A percentile compares a stretch with the other conserved stretches of the same genome.
Evolutionary conservation across 2,888 invertebrate genomes (phyloP).

Genomic region (Eugnorisma glareosa): DNA sequence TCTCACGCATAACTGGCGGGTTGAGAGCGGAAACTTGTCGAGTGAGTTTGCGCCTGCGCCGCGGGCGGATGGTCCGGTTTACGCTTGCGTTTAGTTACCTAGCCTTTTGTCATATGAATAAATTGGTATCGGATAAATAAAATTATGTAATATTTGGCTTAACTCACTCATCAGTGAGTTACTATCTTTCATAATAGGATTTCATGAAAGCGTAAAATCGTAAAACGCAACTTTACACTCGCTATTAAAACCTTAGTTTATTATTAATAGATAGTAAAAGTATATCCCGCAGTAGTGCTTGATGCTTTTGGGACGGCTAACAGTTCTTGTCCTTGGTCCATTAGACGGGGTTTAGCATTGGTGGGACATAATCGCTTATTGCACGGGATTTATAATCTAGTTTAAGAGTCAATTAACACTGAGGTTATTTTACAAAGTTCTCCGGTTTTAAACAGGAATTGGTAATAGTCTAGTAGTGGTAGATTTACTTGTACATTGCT

Average conservation of each 20-base stretch:
- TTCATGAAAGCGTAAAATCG: constrained; percentile 35
- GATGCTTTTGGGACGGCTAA: constrained; percentile 46
- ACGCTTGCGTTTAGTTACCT: constrained; percentile 79
- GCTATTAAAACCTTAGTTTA: constrained; percentile 18
- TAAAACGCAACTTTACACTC: constrained; percentile 24
- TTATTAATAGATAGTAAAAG: constrained; percentile 54
- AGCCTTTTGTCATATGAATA: constrained; percentile 84
- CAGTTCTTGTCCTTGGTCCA: constrained; percentile 52
- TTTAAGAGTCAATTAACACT: constrained; percentile 48
- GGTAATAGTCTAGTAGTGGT: background rate
- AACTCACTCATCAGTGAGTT: constrained; percentile 63
- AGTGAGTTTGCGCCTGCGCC: constrained; percentile 83
- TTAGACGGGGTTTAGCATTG: constrained; percentile 53
- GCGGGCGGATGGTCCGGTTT: constrained; percentile 87
- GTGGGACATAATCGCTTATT: constrained; percentile 50
- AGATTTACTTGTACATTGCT: background rate
- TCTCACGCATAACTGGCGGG: constrained; percentile 81
- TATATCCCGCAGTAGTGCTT: constrained; percentile 40
- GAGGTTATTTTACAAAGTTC: constrained; percentile 31
- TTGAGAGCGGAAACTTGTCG: constrained; percentile 80
- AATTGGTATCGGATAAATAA: constrained; percentile 77
- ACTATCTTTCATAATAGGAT: constrained; percentile 39
- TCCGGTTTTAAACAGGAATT: constrained; percentile 21
- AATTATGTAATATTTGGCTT: constrained; percentile 79
- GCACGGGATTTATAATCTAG: constrained; percentile 46